These are phyloP conservation scores for Tringa solitaria DNA, from an alignment of 2,113 vertebrate genomes.

Conservation along the genomic window DNA sequence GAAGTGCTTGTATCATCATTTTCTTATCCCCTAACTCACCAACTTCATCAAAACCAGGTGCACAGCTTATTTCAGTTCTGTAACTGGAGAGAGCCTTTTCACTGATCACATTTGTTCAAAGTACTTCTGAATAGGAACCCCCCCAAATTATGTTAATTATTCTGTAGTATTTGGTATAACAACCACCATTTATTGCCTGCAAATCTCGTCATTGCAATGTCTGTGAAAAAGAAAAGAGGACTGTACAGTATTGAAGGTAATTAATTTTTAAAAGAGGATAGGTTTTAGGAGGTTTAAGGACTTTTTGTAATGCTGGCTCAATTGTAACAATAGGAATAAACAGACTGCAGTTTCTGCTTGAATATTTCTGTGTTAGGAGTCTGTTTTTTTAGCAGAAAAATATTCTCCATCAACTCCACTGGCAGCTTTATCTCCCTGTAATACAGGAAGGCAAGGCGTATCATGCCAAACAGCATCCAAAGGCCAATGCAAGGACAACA, in stretches of 20 bases:
- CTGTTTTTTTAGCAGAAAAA: neutral
- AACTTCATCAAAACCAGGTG: neutral
- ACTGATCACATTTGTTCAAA: neutral
- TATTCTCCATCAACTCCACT: neutral
- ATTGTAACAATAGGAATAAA: neutral
- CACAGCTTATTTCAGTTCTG: neutral
- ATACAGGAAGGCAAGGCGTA: neutral
- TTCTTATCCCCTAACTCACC: neutral
- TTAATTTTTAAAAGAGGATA: neutral
- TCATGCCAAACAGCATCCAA: neutral
- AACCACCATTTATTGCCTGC: neutral
- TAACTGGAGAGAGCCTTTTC: neutral
- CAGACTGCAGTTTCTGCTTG: neutral
- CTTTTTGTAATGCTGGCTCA: neutral
- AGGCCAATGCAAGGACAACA: conserved; percentile 25
- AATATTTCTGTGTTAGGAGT: neutral
- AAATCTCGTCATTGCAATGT: neutral
- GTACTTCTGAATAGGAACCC: neutral
- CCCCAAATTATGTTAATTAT: neutral
- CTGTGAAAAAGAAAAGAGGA: neutral
- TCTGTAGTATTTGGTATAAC: neutral
- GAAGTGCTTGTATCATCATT: rapidly evolving
- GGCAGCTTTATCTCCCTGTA: neutral
- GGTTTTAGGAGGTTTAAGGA: neutral
- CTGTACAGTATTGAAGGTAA: neutral